These are phyloP conservation scores for Drosophila tristis DNA, from an alignment of 1,140 invertebrate genomes.

Conservation along the genomic window DNA sequence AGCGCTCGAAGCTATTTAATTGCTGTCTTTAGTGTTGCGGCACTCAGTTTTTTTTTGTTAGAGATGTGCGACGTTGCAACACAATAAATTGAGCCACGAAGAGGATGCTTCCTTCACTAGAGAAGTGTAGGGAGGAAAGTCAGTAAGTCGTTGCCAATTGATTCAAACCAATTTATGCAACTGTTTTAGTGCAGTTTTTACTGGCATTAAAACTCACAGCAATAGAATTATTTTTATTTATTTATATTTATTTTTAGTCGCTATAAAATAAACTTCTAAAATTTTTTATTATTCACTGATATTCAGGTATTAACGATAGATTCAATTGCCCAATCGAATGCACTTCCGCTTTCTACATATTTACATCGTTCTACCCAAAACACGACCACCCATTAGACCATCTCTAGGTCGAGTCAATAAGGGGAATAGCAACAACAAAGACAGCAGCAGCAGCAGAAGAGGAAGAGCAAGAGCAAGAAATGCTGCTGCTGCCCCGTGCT, in stretches of 20 bases:
- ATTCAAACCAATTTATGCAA: too few species aligned
- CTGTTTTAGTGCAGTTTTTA: too few species aligned
- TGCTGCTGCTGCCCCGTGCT: conserved; percentile 1
- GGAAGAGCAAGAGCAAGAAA: conserved; percentile 8
- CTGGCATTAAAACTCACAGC: not conserved
- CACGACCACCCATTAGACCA: not conserved
- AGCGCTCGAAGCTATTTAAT: conserved; percentile 76
- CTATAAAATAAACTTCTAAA: too few species aligned
- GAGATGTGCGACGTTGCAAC: conserved; percentile 10
- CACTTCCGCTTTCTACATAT: too few species aligned
- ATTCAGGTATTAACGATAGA: too few species aligned
- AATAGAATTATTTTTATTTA: not conserved
- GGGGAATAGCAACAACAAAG: not conserved
- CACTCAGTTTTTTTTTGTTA: not conserved
- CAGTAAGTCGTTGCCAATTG: too few species aligned
- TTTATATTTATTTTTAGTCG: not conserved
- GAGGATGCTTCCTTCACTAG: too few species aligned
- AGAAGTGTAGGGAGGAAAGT: too few species aligned
- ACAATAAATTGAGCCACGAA: not conserved
- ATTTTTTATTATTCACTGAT: too few species aligned
- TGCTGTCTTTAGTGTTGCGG: conserved; percentile 30
- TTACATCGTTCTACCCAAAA: too few species aligned
- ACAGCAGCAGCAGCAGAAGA: conserved; percentile 4
- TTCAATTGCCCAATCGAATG: too few species aligned
- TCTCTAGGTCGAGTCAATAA: conserved; percentile 35